A percentile compares a stretch with the other conserved stretches of the same genome.
Conservation (phyloP, 2,888 invertebrate genomes). For the Agriotes lineatus region DNA sequence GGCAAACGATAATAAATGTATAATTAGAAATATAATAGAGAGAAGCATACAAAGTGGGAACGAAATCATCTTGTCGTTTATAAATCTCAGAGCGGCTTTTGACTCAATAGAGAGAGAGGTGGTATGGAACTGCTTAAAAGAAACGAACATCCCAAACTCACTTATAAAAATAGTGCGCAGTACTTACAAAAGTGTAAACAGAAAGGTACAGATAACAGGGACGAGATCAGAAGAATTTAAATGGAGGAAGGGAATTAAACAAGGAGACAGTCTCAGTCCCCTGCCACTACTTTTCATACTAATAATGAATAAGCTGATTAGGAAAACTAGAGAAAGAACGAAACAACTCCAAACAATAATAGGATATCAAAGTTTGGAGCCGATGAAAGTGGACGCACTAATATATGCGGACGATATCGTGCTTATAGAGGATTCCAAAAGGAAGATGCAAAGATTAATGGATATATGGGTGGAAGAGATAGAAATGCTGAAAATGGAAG, state of each 20-base stretch:
- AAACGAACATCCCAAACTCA: constrained; percentile 15
- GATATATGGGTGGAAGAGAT: background rate
- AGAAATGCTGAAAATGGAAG: background rate
- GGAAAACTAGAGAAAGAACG: too few species aligned
- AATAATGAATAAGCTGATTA: constrained; percentile 8
- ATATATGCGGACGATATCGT: background rate
- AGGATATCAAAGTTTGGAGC: background rate
- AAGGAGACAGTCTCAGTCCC: constrained; percentile 28
- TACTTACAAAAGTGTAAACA: constrained; percentile 50
- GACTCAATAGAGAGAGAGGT: constrained; percentile 43
- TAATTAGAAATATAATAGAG: constrained; percentile 14
- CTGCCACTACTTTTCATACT: background rate
- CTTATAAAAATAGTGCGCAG: constrained; percentile 50
- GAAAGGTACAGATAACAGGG: constrained; percentile 37
- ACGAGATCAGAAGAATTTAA: constrained; percentile 20
- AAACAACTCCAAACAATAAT: constrained; percentile 1
- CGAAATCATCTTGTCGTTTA: constrained; percentile 3
- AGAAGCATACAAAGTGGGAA: constrained; percentile 40
- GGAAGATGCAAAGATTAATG: constrained; percentile 8
- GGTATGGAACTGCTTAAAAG: constrained; percentile 40
- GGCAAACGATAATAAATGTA: constrained; percentile 6
- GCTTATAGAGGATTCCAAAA: background rate
- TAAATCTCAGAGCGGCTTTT: constrained; percentile 39
- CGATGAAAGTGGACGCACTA: too few species aligned
- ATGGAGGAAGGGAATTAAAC: background rate